These are phyloP conservation scores for Bombycilla garrulus DNA, from an alignment of 2,113 vertebrate species.

Conservation along the genomic window DNA sequence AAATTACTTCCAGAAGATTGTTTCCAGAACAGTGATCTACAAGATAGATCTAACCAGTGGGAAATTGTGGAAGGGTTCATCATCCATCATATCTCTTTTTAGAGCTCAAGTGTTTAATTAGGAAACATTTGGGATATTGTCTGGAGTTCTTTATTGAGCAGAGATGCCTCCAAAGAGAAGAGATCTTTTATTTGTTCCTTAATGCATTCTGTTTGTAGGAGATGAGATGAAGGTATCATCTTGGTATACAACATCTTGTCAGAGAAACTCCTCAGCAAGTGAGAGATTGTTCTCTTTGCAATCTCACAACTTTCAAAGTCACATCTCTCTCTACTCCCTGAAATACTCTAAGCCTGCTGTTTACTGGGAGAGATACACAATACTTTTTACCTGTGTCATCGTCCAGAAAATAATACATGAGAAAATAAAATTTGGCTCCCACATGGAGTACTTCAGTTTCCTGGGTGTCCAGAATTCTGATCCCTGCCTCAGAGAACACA, in stretches of 20 bases:
- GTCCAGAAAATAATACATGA: neutral
- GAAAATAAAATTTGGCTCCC: neutral
- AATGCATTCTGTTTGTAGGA: neutral
- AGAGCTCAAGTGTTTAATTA: neutral
- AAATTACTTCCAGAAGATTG: neutral
- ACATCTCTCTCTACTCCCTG: neutral
- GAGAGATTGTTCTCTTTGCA: neutral
- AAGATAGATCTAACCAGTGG: neutral
- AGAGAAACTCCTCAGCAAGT: neutral
- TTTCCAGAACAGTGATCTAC: neutral
- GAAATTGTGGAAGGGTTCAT: neutral
- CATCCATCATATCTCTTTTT: neutral
- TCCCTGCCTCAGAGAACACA: neutral
- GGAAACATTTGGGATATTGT: neutral
- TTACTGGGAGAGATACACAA: neutral
- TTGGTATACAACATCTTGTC: neutral
- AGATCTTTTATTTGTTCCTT: neutral
- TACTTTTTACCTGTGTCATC: neutral
- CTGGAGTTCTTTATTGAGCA: neutral
- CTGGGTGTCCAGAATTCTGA: neutral
- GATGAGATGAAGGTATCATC: neutral
- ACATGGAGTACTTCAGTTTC: neutral
- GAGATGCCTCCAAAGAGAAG: neutral
- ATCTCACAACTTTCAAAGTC: neutral
- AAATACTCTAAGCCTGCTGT: neutral